Evolutionary conservation across 2,888 invertebrate species (phyloP), one percentile per base, ranked within the genome.

Genomic region (Subacronicta megacephala): DNA sequence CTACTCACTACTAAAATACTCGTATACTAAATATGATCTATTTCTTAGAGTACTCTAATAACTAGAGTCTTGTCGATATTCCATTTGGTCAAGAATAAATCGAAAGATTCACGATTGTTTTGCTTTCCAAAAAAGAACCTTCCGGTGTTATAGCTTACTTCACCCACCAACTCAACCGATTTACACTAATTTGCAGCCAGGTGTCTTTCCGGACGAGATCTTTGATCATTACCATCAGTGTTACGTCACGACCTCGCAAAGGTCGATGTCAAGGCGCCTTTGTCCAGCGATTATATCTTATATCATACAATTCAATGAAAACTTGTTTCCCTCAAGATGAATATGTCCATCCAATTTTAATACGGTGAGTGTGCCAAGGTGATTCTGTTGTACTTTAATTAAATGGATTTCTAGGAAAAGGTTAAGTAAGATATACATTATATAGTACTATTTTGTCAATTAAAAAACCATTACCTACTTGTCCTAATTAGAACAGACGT

Each of bases 171-270:
- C 31, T 49, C 3, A 18, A n/a, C 13, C n/a, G 7, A 16, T 29
- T 10, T 2, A 31, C 23, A 49, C 45, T 42, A 36, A 38, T 46
- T 45, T 31, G 9, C 23, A 31, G 38, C 41, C 71, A 64, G 57
- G 38, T 64, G 71, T 20, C n/a, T 40, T 33, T 18, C 50, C 35
- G 50, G 47, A 66, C 44, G 15, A 52, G 51, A 44, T 51, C 52
- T 33, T 46, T 51, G 61, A 43, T 54, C 38, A 52, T 43, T 62
- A 42, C 67, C 72, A 76, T 76, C 52, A 72, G 69, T 74, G 75
- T 85, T 81, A 84, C 82, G 80, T 84, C 56, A 31, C 67, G 86
- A 84, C 92, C 92, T 90, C 82, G 76, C 54, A 77, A 86, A 90
- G 90, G 92, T 90, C 90, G 82, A 77, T 82, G 82, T 82, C 77